Base-by-base conservation (phyloP, 2,113 vertebrate species). In the Lepus europaeus region DNA sequence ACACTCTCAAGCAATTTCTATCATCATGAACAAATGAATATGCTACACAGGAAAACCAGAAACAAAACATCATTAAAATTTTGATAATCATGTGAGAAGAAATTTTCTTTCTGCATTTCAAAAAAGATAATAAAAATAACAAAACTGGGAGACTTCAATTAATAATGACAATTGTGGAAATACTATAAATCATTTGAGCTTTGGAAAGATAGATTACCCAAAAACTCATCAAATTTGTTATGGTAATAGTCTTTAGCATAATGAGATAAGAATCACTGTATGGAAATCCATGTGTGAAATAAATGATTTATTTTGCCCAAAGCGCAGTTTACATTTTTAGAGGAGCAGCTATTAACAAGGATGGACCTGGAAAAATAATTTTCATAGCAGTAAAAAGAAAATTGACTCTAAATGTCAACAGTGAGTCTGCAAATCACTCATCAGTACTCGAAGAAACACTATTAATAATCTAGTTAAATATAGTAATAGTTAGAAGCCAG, bases 291-390 rank as follows among this genome's bases (percentile, higher is more conserved):
- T 64, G 25, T 74, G 66, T n/a, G 39, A 93, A 95, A 84, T 95
- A 77, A 94, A 86, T 84, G 12, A 95, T 85, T 81, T 85, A 91
- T 91, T 95, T 96, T 90, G 49, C 72, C 23, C 63, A 77, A 51
- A 80, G 70, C 31, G 86, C 12, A n/a, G 33, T 63, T 16, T 83
- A 87, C 45, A 45, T 49, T 17, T 80, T 90, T 89, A 76, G 13
- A 17, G 10, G n/a, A 61, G 51, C 23, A 83, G 14, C 56, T 94
- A 66, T 87, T 86, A 89, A 53, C 22, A 16, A 87, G 25, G 73
- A 61, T 80, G 77, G 8, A 27, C 19, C 16, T 39, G 23, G 39
- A 63, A 97, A 96, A 93, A 77, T 83, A 91, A 86, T 69, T 82
- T 27, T 86, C 63, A 91, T 69, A 76, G 9, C 22, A 39, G 64